Base-by-base conservation (phyloP, 2,888 invertebrate genomes). In the Empis livida region DNA sequence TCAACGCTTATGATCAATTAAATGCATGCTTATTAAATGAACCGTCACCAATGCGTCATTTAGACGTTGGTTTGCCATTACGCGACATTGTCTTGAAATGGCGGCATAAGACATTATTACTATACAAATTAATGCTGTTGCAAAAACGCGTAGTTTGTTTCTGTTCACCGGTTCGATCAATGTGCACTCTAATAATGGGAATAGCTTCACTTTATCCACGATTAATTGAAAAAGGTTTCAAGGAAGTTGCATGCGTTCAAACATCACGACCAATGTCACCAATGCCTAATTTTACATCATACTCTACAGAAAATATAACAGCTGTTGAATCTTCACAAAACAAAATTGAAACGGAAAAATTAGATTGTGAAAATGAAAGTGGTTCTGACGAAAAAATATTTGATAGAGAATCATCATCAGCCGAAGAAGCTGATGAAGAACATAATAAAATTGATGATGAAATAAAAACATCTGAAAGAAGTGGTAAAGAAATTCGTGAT, bases 1-100 rank as follows among this genome's bases (percentile, higher is more conserved):
- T 92, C 61, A 92, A 96, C 63, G 94, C 95, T 43, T 96, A 83
- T 69, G 81, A 84, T 58, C 93, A 94, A 70, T 74, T 97, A 41
- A 93, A 93, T 67, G 81, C 84, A 49, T 93, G 93, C 60, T 53
- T 69, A 27, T 43, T 61, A 49, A 74, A 72, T 58, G 77, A 78
- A 60, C 72, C 74, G 9, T 82, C 86, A 61, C 76, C 65, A 3
- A 48, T 65, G 42, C 60, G 64, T 1, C 65, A 68, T 48, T 62
- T 68, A 39, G 57, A 66, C 53, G 67, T 68, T 20, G 68, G 69
- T 5, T 54, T 69, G 30, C 62, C 65, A n/a, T 51, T 68, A 47
- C 61, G 69, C 3, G 69, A 69, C 47, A 63, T 69, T 32, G 58
- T 67, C 9, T 55, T 68, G 1, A 65, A 64, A 32, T 96, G 95